phyloP scores from a whole-genome alignment of 2,113 vertebrate species.

The Brachionichthys hirsutus region DNA sequence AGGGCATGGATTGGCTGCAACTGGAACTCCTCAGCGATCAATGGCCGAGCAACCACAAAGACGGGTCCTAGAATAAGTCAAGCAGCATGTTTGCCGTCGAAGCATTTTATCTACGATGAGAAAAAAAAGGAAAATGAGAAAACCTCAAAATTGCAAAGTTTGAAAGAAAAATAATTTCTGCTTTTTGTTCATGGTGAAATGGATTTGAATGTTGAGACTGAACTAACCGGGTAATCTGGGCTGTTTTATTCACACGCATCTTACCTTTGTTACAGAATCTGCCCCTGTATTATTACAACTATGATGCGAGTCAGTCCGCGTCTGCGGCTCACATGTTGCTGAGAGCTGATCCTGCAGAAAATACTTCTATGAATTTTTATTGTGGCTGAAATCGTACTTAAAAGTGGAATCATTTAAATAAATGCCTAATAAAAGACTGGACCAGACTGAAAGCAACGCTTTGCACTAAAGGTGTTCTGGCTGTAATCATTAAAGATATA shows the following conservation, averaged over 20 bases:
- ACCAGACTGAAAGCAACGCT: slow-evolving; percentile 27
- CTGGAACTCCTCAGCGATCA: slow-evolving; percentile 14
- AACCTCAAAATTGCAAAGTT: neutral
- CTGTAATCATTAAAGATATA: neutral
- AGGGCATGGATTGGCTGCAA: slow-evolving; percentile 9
- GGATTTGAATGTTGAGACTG: slow-evolving; percentile 5
- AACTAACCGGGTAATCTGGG: slow-evolving; percentile 14
- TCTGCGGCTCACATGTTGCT: slow-evolving; percentile 17
- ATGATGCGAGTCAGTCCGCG: slow-evolving; percentile 5
- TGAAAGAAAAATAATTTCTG: neutral
- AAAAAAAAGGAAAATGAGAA: neutral
- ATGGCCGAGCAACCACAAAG: slow-evolving; percentile 11
- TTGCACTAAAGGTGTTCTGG: slow-evolving; percentile 3
- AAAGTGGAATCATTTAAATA: slow-evolving; percentile 43
- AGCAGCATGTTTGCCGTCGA: slow-evolving; percentile 12
- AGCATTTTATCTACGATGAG: slow-evolving; percentile 7
- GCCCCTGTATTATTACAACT: slow-evolving; percentile 26
- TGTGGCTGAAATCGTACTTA: slow-evolving; percentile 49
- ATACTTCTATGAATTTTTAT: slow-evolving; percentile 38
- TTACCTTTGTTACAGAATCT: slow-evolving; percentile 15
- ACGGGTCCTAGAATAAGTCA: slow-evolving; percentile 31
- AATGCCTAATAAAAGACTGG: slow-evolving; percentile 59
- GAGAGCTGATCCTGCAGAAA: slow-evolving; percentile 11
- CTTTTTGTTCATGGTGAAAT: slow-evolving; percentile 29
- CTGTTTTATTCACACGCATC: slow-evolving; percentile 27